Evolutionary conservation across 2,888 invertebrate genomes (phyloP).

Genomic region (Ferdinandea cuprea): DNA sequence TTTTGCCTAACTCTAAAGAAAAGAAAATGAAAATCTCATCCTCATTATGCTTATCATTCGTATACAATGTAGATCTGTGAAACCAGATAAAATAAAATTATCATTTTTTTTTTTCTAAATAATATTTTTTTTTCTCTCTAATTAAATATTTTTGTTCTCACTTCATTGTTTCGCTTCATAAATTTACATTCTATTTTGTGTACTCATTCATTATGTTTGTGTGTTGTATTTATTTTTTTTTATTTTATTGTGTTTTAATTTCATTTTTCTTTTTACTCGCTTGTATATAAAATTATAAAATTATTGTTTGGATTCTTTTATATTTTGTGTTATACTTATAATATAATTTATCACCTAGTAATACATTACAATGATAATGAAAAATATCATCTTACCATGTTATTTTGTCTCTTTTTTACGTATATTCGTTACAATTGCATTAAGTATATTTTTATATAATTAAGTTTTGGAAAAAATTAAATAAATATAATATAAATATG

Average conservation of each 20-base stretch:
- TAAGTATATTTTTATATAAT: slow-evolving; percentile 38
- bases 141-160: slow-evolving; percentile 49
- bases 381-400: slow-evolving; percentile 65
- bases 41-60: slow-evolving; percentile 69
- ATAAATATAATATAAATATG: slow-evolving; percentile 1
- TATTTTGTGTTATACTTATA: slow-evolving; percentile 42
- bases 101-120: slow-evolving; percentile 52
- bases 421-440: slow-evolving; percentile 74
- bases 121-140: slow-evolving; percentile 41
- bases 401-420: slow-evolving; percentile 66
- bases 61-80: slow-evolving; percentile 74
- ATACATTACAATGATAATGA: slow-evolving; percentile 41
- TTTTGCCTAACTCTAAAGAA: slow-evolving; percentile 55
- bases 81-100: slow-evolving; percentile 74
- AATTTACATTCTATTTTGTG: slow-evolving; percentile 71
- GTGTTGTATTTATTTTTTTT: slow-evolving; percentile 31
- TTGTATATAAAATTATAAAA: slow-evolving; percentile 71
- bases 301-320: slow-evolving; percentile 61
- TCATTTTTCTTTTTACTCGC: slow-evolving; percentile 18
- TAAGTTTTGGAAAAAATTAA: slow-evolving; percentile 7
- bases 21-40: slow-evolving; percentile 67
- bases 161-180: slow-evolving; percentile 4
- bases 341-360: slow-evolving; percentile 66
- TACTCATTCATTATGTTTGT: slow-evolving; percentile 69
- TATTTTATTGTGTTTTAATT: slow-evolving; percentile 43